Evolutionary conservation across 2,113 vertebrate species (phyloP).

Genomic region (Pandion haliaetus): DNA sequence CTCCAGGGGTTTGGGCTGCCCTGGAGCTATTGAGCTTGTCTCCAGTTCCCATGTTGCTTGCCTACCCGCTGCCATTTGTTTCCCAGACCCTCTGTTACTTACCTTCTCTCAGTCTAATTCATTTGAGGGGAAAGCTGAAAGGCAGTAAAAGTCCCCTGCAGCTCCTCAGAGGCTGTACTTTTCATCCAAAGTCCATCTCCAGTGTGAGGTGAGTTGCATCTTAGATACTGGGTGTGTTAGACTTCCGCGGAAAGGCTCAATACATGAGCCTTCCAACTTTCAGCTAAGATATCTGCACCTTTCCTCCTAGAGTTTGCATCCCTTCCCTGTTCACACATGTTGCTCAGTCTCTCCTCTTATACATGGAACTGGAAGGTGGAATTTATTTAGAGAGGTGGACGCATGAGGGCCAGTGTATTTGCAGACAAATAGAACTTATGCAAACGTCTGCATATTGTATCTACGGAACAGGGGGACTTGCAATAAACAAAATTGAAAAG

Average conservation of each 20-base stretch:
- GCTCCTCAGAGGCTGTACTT: neutral
- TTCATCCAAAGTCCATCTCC: neutral
- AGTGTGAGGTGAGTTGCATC: neutral
- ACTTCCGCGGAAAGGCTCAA: neutral
- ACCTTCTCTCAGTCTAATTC: neutral
- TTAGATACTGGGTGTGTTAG: neutral
- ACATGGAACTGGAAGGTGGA: neutral
- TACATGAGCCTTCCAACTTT: neutral
- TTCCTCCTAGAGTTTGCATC: neutral
- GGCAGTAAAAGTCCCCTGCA: neutral
- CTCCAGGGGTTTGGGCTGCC: neutral
- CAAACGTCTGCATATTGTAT: neutral
- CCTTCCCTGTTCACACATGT: neutral
- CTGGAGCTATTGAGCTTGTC: neutral
- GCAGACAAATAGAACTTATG: neutral
- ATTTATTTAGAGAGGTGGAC: neutral
- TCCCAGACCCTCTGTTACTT: neutral
- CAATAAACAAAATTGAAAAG: neutral
- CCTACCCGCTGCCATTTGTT: neutral
- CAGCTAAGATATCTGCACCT: neutral
- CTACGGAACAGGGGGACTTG: neutral
- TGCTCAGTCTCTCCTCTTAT: neutral
- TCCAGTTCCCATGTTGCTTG: neutral
- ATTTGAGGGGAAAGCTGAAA: neutral
- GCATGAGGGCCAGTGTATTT: fast-evolving